Conservation (phyloP, 2,888 invertebrate species). For the Latrodectus hesperus region DNA sequence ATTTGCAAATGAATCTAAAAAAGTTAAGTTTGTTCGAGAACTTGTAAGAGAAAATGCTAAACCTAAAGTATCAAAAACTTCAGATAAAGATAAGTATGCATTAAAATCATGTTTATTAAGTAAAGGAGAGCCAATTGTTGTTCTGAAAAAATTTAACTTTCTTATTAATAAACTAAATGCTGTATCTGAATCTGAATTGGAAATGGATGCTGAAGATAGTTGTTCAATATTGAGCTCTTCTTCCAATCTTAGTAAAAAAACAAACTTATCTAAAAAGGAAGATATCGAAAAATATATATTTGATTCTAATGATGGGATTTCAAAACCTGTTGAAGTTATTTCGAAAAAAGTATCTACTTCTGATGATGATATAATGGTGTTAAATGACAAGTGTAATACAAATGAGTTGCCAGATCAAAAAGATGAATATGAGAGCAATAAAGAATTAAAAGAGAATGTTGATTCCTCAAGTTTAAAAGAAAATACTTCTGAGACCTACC, state of each 20-base stretch:
- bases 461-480: constrained; percentile 23
- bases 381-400: constrained; percentile 5
- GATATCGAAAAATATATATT: constrained; percentile 13
- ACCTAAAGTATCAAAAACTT: constrained; percentile 25
- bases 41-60: constrained; percentile 74
- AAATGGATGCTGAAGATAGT: constrained; percentile 22
- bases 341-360: constrained; percentile 19
- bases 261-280: constrained; percentile 31
- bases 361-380: neutral
- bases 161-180: constrained; percentile 21
- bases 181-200: constrained; percentile 28
- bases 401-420: constrained; percentile 8
- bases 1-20: constrained; percentile 87
- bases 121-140: constrained; percentile 61
- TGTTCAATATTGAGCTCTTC: constrained; percentile 8
- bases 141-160: constrained; percentile 60
- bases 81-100: constrained; percentile 33
- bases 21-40: constrained; percentile 86
- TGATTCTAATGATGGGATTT: constrained; percentile 38
- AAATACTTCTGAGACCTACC: constrained; percentile 23
- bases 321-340: constrained; percentile 47
- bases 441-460: constrained; percentile 29
- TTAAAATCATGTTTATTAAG: constrained; percentile 25
- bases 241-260: constrained; percentile 16
- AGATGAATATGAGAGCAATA: constrained; percentile 11